Conservation (phyloP, 2,888 invertebrate genomes). For the Ashinkailepas kermadecensis region DNA sequence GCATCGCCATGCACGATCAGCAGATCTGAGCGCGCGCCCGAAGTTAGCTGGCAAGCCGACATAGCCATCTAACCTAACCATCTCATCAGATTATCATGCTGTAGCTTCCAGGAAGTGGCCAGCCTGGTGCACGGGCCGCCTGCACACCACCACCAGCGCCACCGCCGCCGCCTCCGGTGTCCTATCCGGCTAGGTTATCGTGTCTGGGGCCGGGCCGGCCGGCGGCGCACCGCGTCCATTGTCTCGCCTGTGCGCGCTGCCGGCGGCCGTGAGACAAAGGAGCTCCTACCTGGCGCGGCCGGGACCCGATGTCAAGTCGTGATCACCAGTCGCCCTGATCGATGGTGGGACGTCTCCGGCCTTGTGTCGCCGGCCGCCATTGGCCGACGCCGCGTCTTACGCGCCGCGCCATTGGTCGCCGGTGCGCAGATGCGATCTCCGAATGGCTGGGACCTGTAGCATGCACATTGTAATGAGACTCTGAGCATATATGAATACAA, state of each 20-base stretch:
- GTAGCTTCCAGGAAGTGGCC: too few species aligned
- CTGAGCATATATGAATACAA: slow-evolving; percentile 20
- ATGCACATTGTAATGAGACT: slow-evolving; percentile 22
- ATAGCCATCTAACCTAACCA: too few species aligned
- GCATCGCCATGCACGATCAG: too few species aligned
- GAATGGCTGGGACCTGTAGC: slow-evolving; percentile 16
- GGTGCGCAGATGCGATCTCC: neutral
- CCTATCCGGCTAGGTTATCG: too few species aligned
- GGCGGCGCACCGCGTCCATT: neutral
- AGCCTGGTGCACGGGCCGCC: too few species aligned
- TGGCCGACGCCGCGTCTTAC: neutral
- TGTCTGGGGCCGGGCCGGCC: neutral
- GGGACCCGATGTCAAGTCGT: slow-evolving; percentile 19
- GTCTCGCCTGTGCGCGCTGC: neutral
- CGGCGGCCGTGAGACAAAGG: slow-evolving; percentile 9
- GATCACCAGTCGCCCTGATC: slow-evolving; percentile 2
- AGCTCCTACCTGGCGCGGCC: slow-evolving; percentile 9
- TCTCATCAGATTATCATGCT: too few species aligned
- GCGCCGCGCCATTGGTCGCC: neutral
- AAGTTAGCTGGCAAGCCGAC: too few species aligned
- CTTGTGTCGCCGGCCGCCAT: slow-evolving; percentile 1
- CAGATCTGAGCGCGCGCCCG: too few species aligned
- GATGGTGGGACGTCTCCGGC: neutral
- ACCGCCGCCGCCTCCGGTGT: too few species aligned
- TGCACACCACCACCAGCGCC: too few species aligned